These are phyloP conservation scores for Rhinichthys osculus DNA, from an alignment of 2,797 vertebrate species.

Conservation along the genomic window DNA sequence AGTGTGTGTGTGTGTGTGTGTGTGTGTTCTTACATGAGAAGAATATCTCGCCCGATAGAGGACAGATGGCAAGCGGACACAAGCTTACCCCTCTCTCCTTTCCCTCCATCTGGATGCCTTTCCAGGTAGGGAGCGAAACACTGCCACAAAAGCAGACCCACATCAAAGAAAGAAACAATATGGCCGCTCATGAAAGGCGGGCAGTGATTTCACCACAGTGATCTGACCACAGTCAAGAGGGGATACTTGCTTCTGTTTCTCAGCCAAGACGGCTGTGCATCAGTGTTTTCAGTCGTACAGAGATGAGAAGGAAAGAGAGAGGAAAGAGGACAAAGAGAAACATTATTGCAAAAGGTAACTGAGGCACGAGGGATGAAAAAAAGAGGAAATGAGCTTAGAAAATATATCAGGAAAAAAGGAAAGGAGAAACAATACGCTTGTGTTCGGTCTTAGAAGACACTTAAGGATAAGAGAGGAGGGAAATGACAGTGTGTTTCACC, in stretches of 20 bases:
- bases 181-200: constrained; percentile 70
- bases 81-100: constrained; percentile 57
- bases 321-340: constrained; percentile 15
- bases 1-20: constrained; percentile 9
- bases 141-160: constrained; percentile 60
- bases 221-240: constrained; percentile 68
- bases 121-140: constrained; percentile 70
- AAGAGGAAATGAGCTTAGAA: constrained; percentile 1
- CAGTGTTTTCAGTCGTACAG: constrained; percentile 43
- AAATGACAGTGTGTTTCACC: neutral
- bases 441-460: constrained; percentile 1
- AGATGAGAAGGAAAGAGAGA: constrained; percentile 13
- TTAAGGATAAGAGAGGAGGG: neutral
- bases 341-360: constrained; percentile 16
- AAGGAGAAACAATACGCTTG: neutral
- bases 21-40: constrained; percentile 51
- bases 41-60: constrained; percentile 63
- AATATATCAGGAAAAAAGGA: neutral
- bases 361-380: neutral
- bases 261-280: constrained; percentile 63
- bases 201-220: constrained; percentile 59
- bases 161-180: constrained; percentile 74
- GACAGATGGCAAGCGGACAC: constrained; percentile 75
- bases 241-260: constrained; percentile 69
- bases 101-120: constrained; percentile 74